phyloP scores from a whole-genome alignment of 2,113 vertebrate genomes.

The Odontesthes bonariensis region DNA sequence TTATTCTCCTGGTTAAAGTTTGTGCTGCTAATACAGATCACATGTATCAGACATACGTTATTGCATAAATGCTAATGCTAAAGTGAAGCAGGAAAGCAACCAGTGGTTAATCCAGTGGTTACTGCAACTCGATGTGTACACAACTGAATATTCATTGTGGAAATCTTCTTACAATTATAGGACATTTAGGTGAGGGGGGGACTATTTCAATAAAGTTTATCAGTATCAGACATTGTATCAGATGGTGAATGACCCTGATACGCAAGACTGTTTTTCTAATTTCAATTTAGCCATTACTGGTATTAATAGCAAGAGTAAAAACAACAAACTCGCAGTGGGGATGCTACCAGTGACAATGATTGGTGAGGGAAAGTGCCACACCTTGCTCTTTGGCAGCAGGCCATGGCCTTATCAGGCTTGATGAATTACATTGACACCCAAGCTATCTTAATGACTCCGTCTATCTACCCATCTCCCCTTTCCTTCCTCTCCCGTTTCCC shows the following conservation, averaged over 20 bases:
- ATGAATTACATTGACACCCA: slow-evolving; percentile 84
- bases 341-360: slow-evolving; percentile 62
- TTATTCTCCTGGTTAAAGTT: too few species aligned
- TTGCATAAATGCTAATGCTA: too few species aligned
- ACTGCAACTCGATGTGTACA: too few species aligned
- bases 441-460: slow-evolving; percentile 84
- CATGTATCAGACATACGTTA: too few species aligned
- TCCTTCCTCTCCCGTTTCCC: slow-evolving; percentile 72
- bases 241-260: neutral
- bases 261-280: neutral
- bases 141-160: too few species aligned
- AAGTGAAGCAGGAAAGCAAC: too few species aligned
- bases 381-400: slow-evolving; percentile 69
- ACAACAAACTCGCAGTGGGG: slow-evolving; percentile 44
- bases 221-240: too few species aligned
- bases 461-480: slow-evolving; percentile 76
- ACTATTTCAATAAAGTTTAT: too few species aligned
- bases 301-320: slow-evolving; percentile 44
- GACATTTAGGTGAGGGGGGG: too few species aligned
- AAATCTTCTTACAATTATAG: too few species aligned
- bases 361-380: slow-evolving; percentile 64
- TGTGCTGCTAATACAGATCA: too few species aligned
- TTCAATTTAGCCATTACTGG: slow-evolving; percentile 24
- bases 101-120: too few species aligned
- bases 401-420: slow-evolving; percentile 74